phyloP scores from a whole-genome alignment of 2,797 vertebrate genomes.

The Nyctibius grandis region DNA sequence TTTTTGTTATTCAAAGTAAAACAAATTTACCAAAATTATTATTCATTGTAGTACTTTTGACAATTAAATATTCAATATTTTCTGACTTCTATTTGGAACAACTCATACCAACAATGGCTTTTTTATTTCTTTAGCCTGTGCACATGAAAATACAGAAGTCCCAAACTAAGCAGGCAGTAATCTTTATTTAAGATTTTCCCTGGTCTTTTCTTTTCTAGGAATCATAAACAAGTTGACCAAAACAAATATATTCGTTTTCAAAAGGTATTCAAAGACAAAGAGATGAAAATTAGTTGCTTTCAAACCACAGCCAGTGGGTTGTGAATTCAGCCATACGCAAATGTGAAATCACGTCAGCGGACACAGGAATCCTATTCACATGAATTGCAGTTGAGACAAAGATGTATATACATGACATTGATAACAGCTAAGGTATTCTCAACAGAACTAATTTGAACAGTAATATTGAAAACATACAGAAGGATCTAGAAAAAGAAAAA shows the following conservation, averaged over 20 bases:
- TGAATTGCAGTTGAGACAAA: neutral
- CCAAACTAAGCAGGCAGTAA: neutral
- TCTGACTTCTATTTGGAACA: neutral
- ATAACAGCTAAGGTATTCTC: neutral
- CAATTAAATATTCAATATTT: neutral
- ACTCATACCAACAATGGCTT: neutral
- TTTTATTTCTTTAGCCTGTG: neutral
- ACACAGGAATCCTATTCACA: neutral
- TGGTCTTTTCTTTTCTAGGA: neutral
- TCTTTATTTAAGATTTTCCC: neutral
- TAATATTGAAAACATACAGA: neutral
- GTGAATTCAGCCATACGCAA: neutral
- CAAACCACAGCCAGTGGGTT: neutral
- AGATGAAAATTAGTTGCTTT: neutral
- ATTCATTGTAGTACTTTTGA: neutral
- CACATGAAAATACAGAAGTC: neutral
- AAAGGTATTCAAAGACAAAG: neutral
- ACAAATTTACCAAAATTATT: neutral
- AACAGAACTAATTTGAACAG: neutral
- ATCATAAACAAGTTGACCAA: neutral
- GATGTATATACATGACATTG: neutral
- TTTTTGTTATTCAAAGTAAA: neutral
- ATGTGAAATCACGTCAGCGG: neutral
- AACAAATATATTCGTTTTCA: neutral
- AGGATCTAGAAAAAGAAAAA: neutral